Evolutionary conservation across 2,797 vertebrate species (phyloP), one percentile per base, ranked within the genome.

Genomic region (Pachyuromys duprasi): DNA sequence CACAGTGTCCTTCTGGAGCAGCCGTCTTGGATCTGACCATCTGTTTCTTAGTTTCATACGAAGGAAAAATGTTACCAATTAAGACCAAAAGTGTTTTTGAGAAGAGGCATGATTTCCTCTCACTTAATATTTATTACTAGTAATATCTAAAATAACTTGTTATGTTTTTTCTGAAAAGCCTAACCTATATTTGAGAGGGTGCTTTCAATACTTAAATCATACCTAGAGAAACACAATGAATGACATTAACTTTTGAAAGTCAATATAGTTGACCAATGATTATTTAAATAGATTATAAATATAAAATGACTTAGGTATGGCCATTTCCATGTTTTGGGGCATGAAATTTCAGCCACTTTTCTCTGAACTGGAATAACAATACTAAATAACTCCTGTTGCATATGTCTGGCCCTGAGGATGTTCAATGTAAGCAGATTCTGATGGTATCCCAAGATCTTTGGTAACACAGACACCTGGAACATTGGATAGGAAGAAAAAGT

Each of bases 311-410:
- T 87, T 86, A 88, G 13, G 67, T 65, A 55, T 45, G 14, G 33
- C 18, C 5, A 42, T 12, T 88, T 72, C 24, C 20, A 53, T 57
- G 72, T 24, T 62, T 82, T 84, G 45, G 4, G 53, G 15, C 72
- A 83, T 87, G 39, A 92, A 88, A 84, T 75, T 8, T 42, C 69
- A 92, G 53, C 49, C 69, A 92, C 92, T 97, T 97, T 91, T 96
- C 78, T 94, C 80, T 65, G 33, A 93, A 39, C 18, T 92, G 81
- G 82, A 82, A 74, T 94, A 63, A 96, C 62, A 94, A 45, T 84
- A 79, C 79, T 83, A 88, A 93, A 28, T 89, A 63, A 60, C 2
- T 20, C 2, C 26, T 79, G 31, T 14, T 70, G 39, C 53, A n/a
- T 76, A 78, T 20, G 57, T 83, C 28, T 79, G 65, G 42, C 75